Percentiles rank a stretch among this genome's conserved stretches.
These are phyloP conservation scores for Centruroides sculpturatus DNA, from an alignment of 1,140 invertebrate species.

Conservation along the genomic window DNA sequence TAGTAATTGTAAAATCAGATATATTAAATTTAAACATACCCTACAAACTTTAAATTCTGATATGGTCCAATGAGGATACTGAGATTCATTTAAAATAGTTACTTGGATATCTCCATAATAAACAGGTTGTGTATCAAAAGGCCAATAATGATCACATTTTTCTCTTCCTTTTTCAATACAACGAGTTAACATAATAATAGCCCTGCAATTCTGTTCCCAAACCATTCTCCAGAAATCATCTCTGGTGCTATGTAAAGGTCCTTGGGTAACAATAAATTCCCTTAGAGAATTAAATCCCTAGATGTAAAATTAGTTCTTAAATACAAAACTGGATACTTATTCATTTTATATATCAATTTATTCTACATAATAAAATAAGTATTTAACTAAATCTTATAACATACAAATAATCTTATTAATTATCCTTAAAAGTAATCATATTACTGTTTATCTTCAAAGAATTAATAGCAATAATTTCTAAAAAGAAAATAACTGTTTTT, in stretches of 20 bases:
- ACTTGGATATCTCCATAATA: constrained; percentile 95
- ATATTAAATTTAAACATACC: constrained; percentile 3
- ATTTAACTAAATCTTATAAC: too few species aligned
- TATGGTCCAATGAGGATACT: constrained; percentile 88
- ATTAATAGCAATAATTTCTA: too few species aligned
- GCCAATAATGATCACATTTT: constrained; percentile 97
- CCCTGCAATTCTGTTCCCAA: constrained; percentile 87
- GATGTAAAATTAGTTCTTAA: background rate
- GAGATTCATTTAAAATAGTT: constrained; percentile 71
- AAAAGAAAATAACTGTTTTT: too few species aligned
- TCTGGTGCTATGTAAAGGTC: constrained; percentile 83
- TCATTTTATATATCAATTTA: too few species aligned
- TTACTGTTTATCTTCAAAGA: too few species aligned
- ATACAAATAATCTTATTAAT: too few species aligned
- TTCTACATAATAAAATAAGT: too few species aligned
- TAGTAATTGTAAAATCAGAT: background rate
- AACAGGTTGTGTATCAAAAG: constrained; percentile 77
- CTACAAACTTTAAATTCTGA: constrained; percentile 73
- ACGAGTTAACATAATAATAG: constrained; percentile 90
- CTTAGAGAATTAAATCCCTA: constrained; percentile 74
- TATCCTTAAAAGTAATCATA: too few species aligned
- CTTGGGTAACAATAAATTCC: constrained; percentile 94
- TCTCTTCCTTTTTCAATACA: constrained; percentile 81
- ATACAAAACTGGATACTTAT: too few species aligned
- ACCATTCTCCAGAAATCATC: constrained; percentile 99